Evolutionary conservation across 2,113 vertebrate genomes (phyloP), one percentile per base, ranked within the genome.

Genomic region (Aspidoscelis tigris): DNA sequence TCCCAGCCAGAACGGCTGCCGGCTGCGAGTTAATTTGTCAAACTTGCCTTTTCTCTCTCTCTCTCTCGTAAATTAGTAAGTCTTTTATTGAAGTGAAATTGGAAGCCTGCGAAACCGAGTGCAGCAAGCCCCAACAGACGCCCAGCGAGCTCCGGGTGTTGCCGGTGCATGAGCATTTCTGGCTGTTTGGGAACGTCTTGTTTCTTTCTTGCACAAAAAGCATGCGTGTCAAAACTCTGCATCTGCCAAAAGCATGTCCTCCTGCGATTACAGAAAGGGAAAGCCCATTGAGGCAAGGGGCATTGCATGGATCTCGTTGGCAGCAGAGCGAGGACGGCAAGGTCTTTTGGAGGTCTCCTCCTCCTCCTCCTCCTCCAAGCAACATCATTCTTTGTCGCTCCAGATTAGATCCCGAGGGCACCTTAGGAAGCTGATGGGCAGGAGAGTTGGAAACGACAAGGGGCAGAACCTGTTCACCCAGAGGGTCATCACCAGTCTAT

Each of bases 121-220:
- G 78, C 90, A 91, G 87, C 91, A 84, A 93, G 90, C 90, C 92
- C 88, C 90, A 90, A 89, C 90, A 91, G 88, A 92, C 90, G 90
- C 92, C 87, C 92, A 91, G 26, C n/a, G 76, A 76, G 64, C 61
- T 16, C 73, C 39, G 7, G 47, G 10, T 65, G 55, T 64, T 43
- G 26, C 1, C 86, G 33, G 65, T 89, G 41, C 68, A 4, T 47
- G 64, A 3, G 26, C 2, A 2, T 50, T 9, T 6, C 24, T 3
- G 65, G 85, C 86, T 83, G 80, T 90, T 88, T 10, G 0, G 2
- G 80, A 90, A 87, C 89, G 80, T 16, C 73, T 74, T 43, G 22
- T 72, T 65, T 44, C 41, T 26, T 69, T 71, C 7, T 24, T 87
- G 70, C 72, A 39, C 18, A 88, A 90, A 93, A 89, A 81, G 61